Evolutionary conservation across 2,113 vertebrate genomes (phyloP).

Genomic region (Elanus axillaris): DNA sequence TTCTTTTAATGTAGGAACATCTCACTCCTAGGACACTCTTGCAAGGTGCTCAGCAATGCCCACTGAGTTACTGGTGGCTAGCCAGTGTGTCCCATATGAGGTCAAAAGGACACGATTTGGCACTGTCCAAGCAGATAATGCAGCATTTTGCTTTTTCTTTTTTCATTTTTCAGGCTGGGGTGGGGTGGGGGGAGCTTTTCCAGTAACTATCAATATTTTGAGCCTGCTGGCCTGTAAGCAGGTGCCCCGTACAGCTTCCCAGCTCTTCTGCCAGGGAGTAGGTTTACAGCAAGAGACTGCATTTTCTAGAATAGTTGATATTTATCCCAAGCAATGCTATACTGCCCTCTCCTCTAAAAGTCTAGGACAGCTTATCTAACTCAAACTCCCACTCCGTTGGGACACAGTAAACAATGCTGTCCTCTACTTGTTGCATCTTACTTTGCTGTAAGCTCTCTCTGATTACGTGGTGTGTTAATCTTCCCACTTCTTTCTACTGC

Average conservation of each 20-base stretch:
- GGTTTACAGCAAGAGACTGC: neutral
- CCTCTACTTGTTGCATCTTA: neutral
- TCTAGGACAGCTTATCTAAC: neutral
- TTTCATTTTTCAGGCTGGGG: neutral
- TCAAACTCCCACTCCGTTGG: neutral
- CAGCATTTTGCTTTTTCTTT: neutral
- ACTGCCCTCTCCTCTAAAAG: neutral
- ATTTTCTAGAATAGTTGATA: neutral
- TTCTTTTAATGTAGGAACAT: neutral
- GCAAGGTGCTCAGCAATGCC: neutral
- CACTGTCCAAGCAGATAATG: neutral
- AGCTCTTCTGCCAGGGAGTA: neutral
- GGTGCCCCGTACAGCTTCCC: neutral
- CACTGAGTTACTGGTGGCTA: neutral
- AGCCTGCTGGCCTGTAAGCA: neutral
- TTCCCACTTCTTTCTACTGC: neutral
- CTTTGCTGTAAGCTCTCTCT: neutral
- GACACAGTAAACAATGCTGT: neutral
- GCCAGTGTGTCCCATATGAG: neutral
- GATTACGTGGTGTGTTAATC: neutral
- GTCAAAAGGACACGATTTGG: neutral
- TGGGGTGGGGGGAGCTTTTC: accelerated
- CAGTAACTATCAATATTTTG: neutral
- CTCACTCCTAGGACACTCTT: neutral
- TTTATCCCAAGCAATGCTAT: neutral